Conservation (phyloP, 1,140 invertebrate genomes). For the Pogonognathellus flavescens region DNA sequence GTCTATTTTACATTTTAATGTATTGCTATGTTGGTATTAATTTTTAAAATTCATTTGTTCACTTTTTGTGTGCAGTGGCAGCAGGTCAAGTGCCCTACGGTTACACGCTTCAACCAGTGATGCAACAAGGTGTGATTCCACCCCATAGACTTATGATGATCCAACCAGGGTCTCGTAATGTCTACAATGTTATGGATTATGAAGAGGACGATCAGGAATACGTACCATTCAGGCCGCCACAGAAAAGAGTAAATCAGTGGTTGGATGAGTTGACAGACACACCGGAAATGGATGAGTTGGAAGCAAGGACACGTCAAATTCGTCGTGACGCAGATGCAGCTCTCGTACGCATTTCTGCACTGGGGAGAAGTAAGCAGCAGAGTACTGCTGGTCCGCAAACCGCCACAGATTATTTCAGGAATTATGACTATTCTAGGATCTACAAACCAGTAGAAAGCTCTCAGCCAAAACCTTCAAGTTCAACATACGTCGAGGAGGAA, state of each 20-base stretch:
- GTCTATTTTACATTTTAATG: background rate
- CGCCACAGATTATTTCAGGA: constrained; percentile 52
- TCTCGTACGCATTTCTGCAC: constrained; percentile 54
- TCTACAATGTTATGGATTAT: constrained; percentile 54
- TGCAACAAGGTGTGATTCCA: constrained; percentile 46
- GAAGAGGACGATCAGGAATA: constrained; percentile 52
- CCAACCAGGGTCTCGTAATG: constrained; percentile 37
- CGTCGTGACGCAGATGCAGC: constrained; percentile 58
- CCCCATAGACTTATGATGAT: constrained; percentile 47
- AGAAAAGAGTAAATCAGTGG: constrained; percentile 48
- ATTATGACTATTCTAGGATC: constrained; percentile 52
- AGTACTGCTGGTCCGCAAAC: constrained; percentile 10
- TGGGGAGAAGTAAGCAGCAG: constrained; percentile 13
- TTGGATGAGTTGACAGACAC: constrained; percentile 56
- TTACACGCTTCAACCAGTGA: constrained; percentile 53
- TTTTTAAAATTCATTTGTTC: background rate
- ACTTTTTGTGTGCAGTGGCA: constrained; percentile 50
- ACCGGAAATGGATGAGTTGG: constrained; percentile 61
- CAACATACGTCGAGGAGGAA: background rate
- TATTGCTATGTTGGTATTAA: background rate
- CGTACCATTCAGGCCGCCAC: constrained; percentile 39
- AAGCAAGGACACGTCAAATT: constrained; percentile 57
- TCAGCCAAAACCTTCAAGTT: constrained; percentile 20
- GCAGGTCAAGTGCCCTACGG: constrained; percentile 51
- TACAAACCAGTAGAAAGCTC: constrained; percentile 16